These are phyloP conservation scores for Catharus minimus DNA, from an alignment of 2,113 vertebrate species.

Conservation along the genomic window DNA sequence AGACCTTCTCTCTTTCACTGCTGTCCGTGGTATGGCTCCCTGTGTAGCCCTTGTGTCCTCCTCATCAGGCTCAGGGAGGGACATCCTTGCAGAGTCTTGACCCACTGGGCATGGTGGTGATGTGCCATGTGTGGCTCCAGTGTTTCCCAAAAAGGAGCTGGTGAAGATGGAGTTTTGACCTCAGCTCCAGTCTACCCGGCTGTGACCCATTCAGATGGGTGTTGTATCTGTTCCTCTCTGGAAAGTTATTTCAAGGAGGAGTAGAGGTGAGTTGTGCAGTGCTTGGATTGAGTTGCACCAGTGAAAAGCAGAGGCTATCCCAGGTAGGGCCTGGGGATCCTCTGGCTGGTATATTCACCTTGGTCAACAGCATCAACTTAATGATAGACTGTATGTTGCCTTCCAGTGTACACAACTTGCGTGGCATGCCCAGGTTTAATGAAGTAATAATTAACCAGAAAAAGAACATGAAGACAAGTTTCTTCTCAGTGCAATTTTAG, in stretches of 20 bases:
- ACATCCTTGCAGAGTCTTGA: not conserved
- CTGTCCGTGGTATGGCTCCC: not conserved
- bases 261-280: not conserved
- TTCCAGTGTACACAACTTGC: not conserved
- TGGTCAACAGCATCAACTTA: not conserved
- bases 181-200: not conserved
- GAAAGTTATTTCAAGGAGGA: not conserved
- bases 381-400: not conserved
- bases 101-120: rapidly evolving
- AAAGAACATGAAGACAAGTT: not conserved
- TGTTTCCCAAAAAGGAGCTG: not conserved
- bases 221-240: not conserved
- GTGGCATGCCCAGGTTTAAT: not conserved
- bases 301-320: not conserved
- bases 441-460: not conserved
- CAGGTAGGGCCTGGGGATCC: not conserved
- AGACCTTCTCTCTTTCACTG: not conserved
- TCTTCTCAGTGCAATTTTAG: not conserved
- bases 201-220: not conserved
- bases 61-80: not conserved
- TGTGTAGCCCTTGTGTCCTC: rapidly evolving
- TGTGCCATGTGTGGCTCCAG: no score
- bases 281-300: not conserved
- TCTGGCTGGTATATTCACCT: rapidly evolving
- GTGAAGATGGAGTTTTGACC: not conserved